Percentiles rank a stretch among this genome's conserved stretches.
Conservation (phyloP, 64 coral and sea anemone genomes). For the Actinia tenebrosa region DNA sequence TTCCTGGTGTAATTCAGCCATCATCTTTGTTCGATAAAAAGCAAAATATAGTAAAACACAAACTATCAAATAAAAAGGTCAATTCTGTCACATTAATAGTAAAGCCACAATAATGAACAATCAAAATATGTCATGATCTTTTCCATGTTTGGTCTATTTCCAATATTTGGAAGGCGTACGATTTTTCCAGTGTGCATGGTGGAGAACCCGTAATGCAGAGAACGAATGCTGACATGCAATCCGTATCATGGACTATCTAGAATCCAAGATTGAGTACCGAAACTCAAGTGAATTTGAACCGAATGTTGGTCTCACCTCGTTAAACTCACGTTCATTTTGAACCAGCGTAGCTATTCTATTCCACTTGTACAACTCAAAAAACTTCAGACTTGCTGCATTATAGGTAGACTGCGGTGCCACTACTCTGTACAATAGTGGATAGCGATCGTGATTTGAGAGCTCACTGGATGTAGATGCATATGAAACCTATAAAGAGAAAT, state of each 20-base stretch:
- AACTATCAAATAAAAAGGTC: too few relatives aligned
- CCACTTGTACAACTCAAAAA: slow-evolving; percentile 50
- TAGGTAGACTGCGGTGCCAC: slow-evolving; percentile 27
- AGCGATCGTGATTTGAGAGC: slow-evolving; percentile 13
- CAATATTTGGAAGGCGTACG: too few relatives aligned
- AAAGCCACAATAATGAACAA: too few relatives aligned
- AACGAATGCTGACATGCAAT: too few relatives aligned
- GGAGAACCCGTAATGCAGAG: too few relatives aligned
- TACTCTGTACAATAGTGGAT: slow-evolving; percentile 41
- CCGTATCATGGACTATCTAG: too few relatives aligned
- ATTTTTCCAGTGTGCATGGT: too few relatives aligned
- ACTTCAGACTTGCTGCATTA: slow-evolving; percentile 42
- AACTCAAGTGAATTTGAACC: not conserved
- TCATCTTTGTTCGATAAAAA: slow-evolving; percentile 12
- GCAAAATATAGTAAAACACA: not conserved
- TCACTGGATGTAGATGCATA: slow-evolving; percentile 29
- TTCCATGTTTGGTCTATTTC: too few relatives aligned
- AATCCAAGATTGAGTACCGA: too few relatives aligned
- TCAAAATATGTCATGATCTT: too few relatives aligned
- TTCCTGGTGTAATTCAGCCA: slow-evolving; percentile 27
- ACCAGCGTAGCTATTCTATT: slow-evolving; percentile 45
- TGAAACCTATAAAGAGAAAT: slow-evolving; percentile 33
- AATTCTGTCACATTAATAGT: too few relatives aligned
- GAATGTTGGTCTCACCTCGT: not conserved
- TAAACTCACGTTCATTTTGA: slow-evolving; percentile 34